Percentiles rank a stretch among this genome's conserved stretches.
Conservation (phyloP, 2,888 invertebrate species). For the Kuschelorhynchus macadamiae region DNA sequence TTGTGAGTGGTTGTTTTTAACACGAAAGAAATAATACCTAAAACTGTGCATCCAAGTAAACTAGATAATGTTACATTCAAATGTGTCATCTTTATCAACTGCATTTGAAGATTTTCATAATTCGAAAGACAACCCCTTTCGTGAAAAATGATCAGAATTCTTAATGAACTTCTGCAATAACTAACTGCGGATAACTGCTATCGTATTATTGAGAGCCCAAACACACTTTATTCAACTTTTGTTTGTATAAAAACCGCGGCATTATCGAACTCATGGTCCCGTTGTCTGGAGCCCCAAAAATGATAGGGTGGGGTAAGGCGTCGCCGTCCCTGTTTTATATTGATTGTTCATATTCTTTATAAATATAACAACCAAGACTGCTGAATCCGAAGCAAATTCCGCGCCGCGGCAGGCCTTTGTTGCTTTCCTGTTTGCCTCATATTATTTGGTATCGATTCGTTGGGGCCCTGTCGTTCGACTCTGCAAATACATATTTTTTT, state of each 20-base stretch:
- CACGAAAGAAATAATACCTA: too few relatives aligned
- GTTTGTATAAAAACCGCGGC: constrained; percentile 3
- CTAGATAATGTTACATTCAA: too few relatives aligned
- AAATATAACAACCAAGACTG: constrained; percentile 48
- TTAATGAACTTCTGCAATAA: too few relatives aligned
- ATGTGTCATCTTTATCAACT: too few relatives aligned
- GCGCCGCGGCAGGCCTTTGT: constrained; percentile 21
- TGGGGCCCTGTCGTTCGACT: constrained; percentile 32
- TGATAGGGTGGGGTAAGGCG: constrained; percentile 21
- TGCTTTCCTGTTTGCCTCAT: constrained; percentile 15
- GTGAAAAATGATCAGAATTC: too few relatives aligned
- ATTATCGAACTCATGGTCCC: constrained; percentile 2
- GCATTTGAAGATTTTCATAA: too few relatives aligned
- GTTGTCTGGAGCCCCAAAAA: constrained; percentile 13
- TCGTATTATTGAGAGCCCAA: too few relatives aligned
- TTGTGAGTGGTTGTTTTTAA: too few relatives aligned
- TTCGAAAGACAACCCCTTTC: too few relatives aligned
- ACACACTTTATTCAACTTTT: background rate
- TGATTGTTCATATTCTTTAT: constrained; percentile 49
- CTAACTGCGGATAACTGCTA: too few relatives aligned
- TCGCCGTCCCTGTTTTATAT: constrained; percentile 40
- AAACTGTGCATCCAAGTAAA: too few relatives aligned
- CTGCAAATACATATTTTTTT: constrained; percentile 30
- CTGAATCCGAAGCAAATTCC: constrained; percentile 40
- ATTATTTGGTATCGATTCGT: constrained; percentile 48